phyloP scores from a whole-genome alignment of 1,140 invertebrate genomes.

The Micrasema longulum region DNA sequence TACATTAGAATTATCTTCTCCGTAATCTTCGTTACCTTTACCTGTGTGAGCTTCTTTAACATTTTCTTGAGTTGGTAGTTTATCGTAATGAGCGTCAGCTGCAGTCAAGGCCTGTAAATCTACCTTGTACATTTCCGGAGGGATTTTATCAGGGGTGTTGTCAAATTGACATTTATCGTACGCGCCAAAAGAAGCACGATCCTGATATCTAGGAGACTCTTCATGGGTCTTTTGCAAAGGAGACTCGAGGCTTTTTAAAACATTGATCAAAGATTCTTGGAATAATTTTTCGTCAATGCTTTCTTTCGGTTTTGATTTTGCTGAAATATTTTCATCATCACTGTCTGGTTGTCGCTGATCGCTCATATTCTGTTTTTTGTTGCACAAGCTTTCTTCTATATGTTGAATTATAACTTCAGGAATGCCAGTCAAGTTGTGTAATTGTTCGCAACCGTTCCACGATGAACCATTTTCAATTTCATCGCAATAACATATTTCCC shows the following conservation, averaged over 20 bases:
- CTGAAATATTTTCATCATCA: neutral
- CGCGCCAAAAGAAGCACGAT: neutral
- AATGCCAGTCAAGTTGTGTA: neutral
- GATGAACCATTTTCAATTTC: neutral
- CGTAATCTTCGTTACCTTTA: neutral
- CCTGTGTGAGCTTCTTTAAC: neutral
- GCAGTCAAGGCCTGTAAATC: neutral
- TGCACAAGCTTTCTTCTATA: too few relatives aligned
- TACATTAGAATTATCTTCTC: neutral
- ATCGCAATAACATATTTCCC: neutral
- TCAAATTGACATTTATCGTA: constrained; percentile 16
- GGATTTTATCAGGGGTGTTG: neutral
- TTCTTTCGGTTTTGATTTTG: neutral
- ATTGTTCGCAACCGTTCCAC: neutral
- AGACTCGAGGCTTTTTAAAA: neutral
- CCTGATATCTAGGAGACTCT: neutral
- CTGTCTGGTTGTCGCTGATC: neutral
- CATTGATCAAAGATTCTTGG: neutral
- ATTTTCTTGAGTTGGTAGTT: neutral
- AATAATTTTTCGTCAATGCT: neutral
- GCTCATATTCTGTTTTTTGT: neutral
- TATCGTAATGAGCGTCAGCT: neutral
- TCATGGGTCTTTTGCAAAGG: neutral
- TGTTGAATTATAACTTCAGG: too few relatives aligned
- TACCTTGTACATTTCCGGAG: neutral